Conservation (phyloP, 2,113 vertebrate genomes). For the Anas platyrhynchos region DNA sequence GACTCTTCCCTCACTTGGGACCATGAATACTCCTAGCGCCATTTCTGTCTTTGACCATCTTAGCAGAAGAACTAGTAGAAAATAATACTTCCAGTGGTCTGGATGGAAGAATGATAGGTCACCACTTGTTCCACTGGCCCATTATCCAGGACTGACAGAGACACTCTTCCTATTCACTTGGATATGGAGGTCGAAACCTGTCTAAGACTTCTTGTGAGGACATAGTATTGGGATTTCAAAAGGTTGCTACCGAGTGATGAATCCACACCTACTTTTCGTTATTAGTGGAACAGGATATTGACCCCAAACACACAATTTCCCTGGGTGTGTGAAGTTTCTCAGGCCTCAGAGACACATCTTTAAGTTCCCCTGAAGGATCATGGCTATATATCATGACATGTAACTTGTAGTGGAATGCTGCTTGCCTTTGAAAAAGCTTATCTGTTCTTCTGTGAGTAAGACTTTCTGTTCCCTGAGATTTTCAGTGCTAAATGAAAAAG, state of each 20-base stretch:
- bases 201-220: not conserved
- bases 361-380: not conserved
- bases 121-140: not conserved
- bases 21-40: not conserved
- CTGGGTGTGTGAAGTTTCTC: not conserved
- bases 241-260: not conserved
- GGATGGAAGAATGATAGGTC: not conserved
- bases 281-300: not conserved
- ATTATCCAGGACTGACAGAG: not conserved
- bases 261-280: not conserved
- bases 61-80: not conserved
- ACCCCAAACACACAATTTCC: not conserved
- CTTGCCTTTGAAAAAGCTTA: not conserved
- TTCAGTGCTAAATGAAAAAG: not conserved
- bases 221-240: not conserved
- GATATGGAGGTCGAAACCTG: not conserved
- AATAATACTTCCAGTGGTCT: not conserved
- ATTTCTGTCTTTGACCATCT: not conserved
- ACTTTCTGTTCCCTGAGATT: not conserved
- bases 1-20: not conserved
- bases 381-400: not conserved
- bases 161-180: not conserved
- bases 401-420: not conserved
- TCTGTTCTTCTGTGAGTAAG: not conserved
- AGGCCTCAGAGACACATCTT: not conserved